phyloP scores from a whole-genome alignment of 1,140 invertebrate species.

The Agrilus planipennis region DNA sequence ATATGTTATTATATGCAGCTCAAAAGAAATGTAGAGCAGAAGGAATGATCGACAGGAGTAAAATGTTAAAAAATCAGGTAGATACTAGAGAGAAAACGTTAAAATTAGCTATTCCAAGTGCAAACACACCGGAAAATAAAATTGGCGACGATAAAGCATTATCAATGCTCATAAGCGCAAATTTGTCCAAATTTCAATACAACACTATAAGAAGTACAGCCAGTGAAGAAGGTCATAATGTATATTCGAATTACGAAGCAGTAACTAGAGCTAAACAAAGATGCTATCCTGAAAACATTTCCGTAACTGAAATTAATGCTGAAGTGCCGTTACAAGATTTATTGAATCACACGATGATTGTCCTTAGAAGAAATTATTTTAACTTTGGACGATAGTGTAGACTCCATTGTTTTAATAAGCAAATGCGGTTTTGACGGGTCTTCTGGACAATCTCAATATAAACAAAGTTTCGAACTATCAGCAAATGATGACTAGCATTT shows the following conservation, averaged over 20 bases:
- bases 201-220: background rate
- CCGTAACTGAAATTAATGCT: too few relatives aligned
- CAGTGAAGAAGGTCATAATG: background rate
- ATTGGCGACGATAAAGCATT: too few relatives aligned
- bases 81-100: too few relatives aligned
- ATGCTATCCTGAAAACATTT: slow-evolving; percentile 3
- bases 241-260: too few relatives aligned
- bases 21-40: slow-evolving; percentile 12
- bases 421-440: slow-evolving; percentile 28
- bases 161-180: too few relatives aligned
- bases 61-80: too few relatives aligned
- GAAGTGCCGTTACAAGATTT: too few relatives aligned
- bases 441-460: too few relatives aligned
- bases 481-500: slow-evolving; percentile 22
- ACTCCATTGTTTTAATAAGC: slow-evolving; percentile 17
- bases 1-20: slow-evolving; percentile 16
- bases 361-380: slow-evolving; percentile 20
- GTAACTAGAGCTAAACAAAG: background rate
- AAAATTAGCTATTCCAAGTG: background rate
- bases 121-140: background rate
- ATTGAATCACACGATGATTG: too few relatives aligned
- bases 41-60: background rate
- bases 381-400: slow-evolving; percentile 13
- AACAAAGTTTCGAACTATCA: slow-evolving; percentile 22
- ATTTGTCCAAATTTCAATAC: background rate